These are phyloP conservation scores for Sebastes reedi DNA, from an alignment of 2,797 vertebrate species.

Conservation along the genomic window DNA sequence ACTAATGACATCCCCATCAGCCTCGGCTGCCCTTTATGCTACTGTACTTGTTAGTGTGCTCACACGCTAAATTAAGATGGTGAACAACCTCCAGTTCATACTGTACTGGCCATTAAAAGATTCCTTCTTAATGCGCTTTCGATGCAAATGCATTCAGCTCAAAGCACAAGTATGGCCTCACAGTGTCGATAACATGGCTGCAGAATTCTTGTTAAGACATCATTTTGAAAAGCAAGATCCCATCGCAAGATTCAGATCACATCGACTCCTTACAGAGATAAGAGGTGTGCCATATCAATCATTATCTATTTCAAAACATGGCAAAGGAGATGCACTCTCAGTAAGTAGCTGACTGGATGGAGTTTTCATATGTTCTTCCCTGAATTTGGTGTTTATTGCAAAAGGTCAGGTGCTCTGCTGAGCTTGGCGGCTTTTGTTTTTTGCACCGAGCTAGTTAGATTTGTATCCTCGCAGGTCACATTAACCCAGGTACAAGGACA, in stretches of 20 bases:
- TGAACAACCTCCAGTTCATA: neutral
- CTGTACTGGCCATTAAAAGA: neutral
- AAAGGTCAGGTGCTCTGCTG: constrained; percentile 63
- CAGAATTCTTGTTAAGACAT: neutral
- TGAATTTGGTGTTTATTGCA: constrained; percentile 33
- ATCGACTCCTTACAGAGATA: neutral
- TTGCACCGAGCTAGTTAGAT: constrained; percentile 51
- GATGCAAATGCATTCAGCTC: neutral
- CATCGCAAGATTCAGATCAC: neutral
- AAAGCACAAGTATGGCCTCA: neutral
- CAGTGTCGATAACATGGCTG: no score
- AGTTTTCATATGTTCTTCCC: constrained; percentile 4
- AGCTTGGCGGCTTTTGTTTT: constrained; percentile 19
- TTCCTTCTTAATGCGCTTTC: neutral
- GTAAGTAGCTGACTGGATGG: constrained; percentile 6
- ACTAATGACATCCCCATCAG: neutral
- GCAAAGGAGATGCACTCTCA: neutral
- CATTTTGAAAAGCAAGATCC: neutral
- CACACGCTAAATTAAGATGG: neutral
- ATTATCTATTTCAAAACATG: neutral
- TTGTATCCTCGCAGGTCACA: constrained; percentile 63
- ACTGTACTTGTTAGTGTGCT: neutral
- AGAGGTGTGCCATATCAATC: neutral
- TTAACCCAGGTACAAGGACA: constrained; percentile 62
- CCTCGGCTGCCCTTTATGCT: neutral